Percentiles rank a stretch among this genome's conserved stretches.
phyloP scores from a whole-genome alignment of 2,113 vertebrate species.

The Myotis davidii region DNA sequence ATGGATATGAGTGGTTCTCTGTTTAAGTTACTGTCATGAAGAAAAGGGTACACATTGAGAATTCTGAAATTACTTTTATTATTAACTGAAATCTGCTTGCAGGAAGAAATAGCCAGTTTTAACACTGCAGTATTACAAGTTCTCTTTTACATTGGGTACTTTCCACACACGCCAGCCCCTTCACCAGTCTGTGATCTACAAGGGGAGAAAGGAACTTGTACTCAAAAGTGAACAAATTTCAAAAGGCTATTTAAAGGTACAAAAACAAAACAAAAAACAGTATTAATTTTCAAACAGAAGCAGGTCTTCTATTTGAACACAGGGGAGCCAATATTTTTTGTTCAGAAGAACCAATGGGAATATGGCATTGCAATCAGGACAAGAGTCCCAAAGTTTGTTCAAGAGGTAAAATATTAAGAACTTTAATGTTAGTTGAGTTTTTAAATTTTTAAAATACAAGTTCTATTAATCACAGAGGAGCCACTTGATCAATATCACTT shows the following conservation, averaged over 20 bases:
- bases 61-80: constrained; percentile 17
- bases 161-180: too few relatives aligned
- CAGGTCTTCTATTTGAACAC: neutral
- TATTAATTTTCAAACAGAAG: neutral
- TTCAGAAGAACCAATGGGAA: neutral
- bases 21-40: neutral
- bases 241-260: neutral
- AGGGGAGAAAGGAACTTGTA: neutral
- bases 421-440: neutral
- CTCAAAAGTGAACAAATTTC: neutral
- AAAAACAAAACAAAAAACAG: neutral
- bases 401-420: neutral
- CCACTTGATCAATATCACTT: neutral
- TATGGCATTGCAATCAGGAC: neutral
- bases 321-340: neutral
- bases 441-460: neutral
- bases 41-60: neutral
- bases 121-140: neutral
- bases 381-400: neutral
- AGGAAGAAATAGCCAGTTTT: constrained; percentile 19
- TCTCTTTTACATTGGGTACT: neutral
- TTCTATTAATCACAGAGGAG: neutral
- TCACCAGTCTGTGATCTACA: neutral
- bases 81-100: neutral
- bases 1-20: neutral